Evolutionary conservation across 2,797 vertebrate species (phyloP).

Genomic region (Eulemur albifrons): DNA sequence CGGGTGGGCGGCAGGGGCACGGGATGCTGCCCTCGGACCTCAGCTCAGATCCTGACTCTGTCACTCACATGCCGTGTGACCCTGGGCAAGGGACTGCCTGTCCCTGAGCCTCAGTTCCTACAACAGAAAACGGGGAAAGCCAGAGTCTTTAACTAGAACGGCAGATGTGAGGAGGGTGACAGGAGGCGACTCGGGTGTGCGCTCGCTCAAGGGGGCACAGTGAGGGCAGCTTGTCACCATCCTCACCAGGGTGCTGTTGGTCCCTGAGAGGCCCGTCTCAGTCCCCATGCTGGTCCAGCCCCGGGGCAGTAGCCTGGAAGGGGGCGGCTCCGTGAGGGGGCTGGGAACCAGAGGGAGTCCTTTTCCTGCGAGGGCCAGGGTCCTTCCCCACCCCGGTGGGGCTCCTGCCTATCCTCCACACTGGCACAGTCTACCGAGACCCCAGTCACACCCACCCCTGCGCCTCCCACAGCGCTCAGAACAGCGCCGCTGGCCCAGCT

Average conservation of each 20-base stretch:
- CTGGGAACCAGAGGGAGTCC: background rate
- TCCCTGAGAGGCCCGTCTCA: background rate
- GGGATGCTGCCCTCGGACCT: background rate
- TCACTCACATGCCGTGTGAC: background rate
- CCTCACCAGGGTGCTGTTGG: background rate
- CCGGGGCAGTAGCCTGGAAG: background rate
- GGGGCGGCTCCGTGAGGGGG: background rate
- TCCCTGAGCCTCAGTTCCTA: background rate
- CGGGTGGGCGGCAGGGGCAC: background rate
- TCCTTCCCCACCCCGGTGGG: background rate
- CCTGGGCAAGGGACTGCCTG: background rate
- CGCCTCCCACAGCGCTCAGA: background rate
- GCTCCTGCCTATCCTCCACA: background rate
- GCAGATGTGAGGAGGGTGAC: background rate
- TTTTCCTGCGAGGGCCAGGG: background rate
- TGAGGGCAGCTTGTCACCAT: background rate
- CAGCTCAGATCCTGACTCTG: background rate
- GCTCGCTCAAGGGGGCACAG: background rate
- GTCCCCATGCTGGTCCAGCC: background rate
- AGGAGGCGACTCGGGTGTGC: background rate
- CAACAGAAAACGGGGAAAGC: background rate
- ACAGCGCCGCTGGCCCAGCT: too few relatives aligned
- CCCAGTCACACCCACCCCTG: too few relatives aligned
- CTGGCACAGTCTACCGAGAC: rapidly evolving
- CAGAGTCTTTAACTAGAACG: background rate